Base-by-base conservation (phyloP, 1,140 invertebrate species). In the Spodoptera litura region DNA sequence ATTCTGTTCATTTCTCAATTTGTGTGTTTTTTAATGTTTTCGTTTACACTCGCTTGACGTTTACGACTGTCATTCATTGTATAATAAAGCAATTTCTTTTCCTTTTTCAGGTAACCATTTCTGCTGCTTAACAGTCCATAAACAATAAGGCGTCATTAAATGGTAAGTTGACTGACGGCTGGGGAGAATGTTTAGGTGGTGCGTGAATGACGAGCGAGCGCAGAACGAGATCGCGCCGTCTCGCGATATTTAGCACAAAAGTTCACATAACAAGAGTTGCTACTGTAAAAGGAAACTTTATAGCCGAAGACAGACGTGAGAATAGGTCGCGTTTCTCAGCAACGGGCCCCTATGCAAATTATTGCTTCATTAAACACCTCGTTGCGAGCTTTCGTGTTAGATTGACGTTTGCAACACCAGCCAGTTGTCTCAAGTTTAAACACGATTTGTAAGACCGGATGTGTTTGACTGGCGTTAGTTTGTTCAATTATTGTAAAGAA, bases 281-380 rank as follows among this genome's bases (percentile, higher is more conserved):
- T 73, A 74, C 85, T 84, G 56, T 90, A 91, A 85, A 93, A 88
- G 89, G 91, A 79, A 85, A 87, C 78, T 82, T 83, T 81, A 81
- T 81, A 83, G 81, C 83, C 84, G 78, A 55, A 79, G 90, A 90
- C 85, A 85, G 93, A 94, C 92, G 89, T 93, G 92, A 92, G 92
- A 94, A 94, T 92, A 87, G 90, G 64, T 85, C 71, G 85, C 77
- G 87, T 88, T 86, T 83, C 87, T 81, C 82, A 81, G 80, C 87
- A 82, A 85, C 85, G 88, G 86, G 78, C 82, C 78, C 83, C 88
- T 92, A 94, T 94, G 93, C 92, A 94, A 93, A 94, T 93, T 90
- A 92, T 94, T 90, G 92, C 89, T 92, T 94, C 93, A 93, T 94
- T 94, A 94, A 92, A 92, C 91, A 93, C 91, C 89, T 90, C 80